Conservation (phyloP, 2,797 vertebrate genomes). For the Sebastes nivosus region DNA sequence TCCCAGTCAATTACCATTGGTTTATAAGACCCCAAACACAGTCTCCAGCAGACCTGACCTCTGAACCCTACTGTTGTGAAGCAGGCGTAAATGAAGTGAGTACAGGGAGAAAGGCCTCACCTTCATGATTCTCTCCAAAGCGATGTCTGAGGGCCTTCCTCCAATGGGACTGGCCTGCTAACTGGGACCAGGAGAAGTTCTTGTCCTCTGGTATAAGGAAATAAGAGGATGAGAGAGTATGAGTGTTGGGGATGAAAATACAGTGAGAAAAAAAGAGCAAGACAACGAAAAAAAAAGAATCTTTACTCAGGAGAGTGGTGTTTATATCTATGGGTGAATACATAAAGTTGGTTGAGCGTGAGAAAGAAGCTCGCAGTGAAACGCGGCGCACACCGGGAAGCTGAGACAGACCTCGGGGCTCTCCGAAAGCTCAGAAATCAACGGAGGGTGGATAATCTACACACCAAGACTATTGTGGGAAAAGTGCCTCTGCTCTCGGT, state of each 20-base stretch:
- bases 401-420: conserved; percentile 60
- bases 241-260: conserved; percentile 14
- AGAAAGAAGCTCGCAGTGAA: conserved; percentile 62
- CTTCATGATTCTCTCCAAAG: neutral
- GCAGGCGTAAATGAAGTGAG: neutral
- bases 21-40: neutral
- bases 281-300: conserved; percentile 34
- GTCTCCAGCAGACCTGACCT: neutral
- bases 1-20: neutral
- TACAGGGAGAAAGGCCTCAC: neutral
- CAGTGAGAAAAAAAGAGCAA: conserved; percentile 19
- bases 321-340: conserved; percentile 71
- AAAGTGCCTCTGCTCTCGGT: conserved; percentile 65
- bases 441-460: conserved; percentile 76
- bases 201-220: conserved; percentile 10
- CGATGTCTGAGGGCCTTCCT: neutral
- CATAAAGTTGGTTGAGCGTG: conserved; percentile 75
- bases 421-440: conserved; percentile 71
- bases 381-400: conserved; percentile 63
- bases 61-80: neutral
- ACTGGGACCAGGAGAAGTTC: neutral
- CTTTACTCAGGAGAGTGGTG: conserved; percentile 58
- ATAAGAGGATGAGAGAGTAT: neutral
- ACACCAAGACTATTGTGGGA: conserved; percentile 74
- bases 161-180: neutral